Evolutionary conservation across 2,888 invertebrate genomes (phyloP).

Genomic region (Formica aserva): DNA sequence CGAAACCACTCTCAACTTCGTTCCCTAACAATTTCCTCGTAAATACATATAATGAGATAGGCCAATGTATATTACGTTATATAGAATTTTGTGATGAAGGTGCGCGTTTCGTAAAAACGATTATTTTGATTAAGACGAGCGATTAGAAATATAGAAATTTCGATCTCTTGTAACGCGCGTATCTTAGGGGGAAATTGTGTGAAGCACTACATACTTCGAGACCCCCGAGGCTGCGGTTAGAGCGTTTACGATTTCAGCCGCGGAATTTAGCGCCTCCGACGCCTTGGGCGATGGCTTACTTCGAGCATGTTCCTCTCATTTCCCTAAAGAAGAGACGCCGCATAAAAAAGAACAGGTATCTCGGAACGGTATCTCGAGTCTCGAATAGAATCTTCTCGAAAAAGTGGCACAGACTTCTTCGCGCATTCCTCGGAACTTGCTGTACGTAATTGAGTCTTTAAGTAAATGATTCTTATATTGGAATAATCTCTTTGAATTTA

Average conservation of each 20-base stretch:
- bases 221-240: neutral
- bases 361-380: constrained; percentile 22
- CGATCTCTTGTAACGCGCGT: neutral
- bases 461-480: neutral
- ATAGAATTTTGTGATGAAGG: neutral
- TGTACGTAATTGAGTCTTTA: neutral
- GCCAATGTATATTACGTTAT: neutral
- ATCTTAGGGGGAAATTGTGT: neutral
- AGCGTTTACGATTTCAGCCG: constrained; percentile 5
- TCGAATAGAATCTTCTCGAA: neutral
- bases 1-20: neutral
- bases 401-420: constrained; percentile 36
- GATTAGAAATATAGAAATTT: constrained; percentile 5
- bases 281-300: constrained; percentile 16
- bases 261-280: constrained; percentile 24
- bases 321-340: constrained; percentile 21
- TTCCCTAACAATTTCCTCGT: neutral
- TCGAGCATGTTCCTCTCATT: constrained; percentile 21
- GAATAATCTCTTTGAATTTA: neutral
- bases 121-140: neutral
- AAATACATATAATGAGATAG: neutral
- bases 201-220: neutral
- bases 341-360: constrained; percentile 2
- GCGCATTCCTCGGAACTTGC: neutral
- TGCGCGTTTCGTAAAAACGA: neutral